Evolutionary conservation across 2,888 invertebrate genomes (phyloP), one percentile per base, ranked within the genome.

Genomic region (Drosophila quinaria): DNA sequence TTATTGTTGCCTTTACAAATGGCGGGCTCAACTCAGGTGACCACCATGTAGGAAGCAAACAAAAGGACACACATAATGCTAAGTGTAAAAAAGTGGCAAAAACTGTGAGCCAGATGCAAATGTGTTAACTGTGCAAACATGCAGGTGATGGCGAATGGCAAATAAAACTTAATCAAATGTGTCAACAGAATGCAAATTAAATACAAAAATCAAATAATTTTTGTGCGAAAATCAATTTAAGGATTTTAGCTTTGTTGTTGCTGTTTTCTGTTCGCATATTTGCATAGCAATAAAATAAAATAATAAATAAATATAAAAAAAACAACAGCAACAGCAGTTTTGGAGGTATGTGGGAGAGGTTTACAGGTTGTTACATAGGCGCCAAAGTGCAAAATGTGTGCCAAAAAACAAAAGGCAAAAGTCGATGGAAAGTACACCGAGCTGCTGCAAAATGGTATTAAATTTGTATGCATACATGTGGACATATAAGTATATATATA

Each of bases 121-220:
- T 81, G 84, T 83, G 84, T 88, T 87, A 86, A 83, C 74, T 86
- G 76, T 71, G 81, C 78, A 89, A 87, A 83, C 84, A 88, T 85
- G 84, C 84, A 83, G 87, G 89, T 88, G 89, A 89, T 81, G 70
- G 81, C 47, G 49, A 70, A 81, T 74, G 70, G 78, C 84, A 88
- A 85, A 85, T 83, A 88, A 85, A 85, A 86, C 89, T 83, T 85
- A 87, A 89, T 85, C 74, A 85, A 89, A 89, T 83, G 70, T 87
- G 84, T 89, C 89, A 85, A 84, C 87, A 86, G 76, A 70, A 81
- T 63, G 73, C 81, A 83, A 81, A 77, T 80, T 80, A 80, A 80
- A 81, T 77, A 62, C 79, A 80, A 86, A 83, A 83, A 80, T 83
- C 74, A 74, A 87, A 81, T 88, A 81, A 83, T 78, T 84, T 80